phyloP scores from a whole-genome alignment of 2,113 vertebrate species.

The Corythaixoides concolor region DNA sequence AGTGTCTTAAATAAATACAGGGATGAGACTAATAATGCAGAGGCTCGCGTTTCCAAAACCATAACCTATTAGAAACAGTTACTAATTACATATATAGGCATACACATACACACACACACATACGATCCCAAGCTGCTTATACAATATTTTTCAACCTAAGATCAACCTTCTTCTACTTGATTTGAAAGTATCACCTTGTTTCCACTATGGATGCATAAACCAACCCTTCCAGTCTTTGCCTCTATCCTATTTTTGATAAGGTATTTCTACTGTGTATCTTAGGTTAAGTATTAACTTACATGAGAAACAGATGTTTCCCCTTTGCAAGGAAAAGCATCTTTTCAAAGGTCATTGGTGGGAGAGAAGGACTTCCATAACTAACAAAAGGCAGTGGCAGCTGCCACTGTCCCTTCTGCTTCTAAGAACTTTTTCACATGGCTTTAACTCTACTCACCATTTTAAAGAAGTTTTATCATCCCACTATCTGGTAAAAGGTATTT shows the following conservation, averaged over 20 bases:
- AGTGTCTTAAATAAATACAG: not conserved
- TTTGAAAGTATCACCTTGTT: not conserved
- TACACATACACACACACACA: not conserved
- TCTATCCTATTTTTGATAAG: not conserved
- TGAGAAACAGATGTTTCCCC: slow-evolving; percentile 49
- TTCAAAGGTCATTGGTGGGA: not conserved
- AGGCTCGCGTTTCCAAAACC: not conserved
- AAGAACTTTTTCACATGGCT: not conserved
- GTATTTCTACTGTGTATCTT: not conserved
- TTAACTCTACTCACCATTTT: not conserved
- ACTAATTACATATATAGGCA: not conserved
- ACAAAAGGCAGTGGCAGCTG: not conserved
- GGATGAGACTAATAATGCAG: not conserved
- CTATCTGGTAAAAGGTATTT: not conserved
- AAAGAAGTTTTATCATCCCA: not conserved
- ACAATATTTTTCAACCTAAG: not conserved
- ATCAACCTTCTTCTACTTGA: not conserved
- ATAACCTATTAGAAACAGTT: not conserved
- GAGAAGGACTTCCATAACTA: not conserved
- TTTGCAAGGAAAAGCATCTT: slow-evolving; percentile 53
- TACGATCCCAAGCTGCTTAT: rapidly evolving
- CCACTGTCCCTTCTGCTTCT: not conserved
- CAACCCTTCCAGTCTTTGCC: not conserved
- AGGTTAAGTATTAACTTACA: slow-evolving; percentile 27
- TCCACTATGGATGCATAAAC: not conserved